Evolutionary conservation across 2,797 vertebrate genomes (phyloP).

Genomic region (Martes flavigula): DNA sequence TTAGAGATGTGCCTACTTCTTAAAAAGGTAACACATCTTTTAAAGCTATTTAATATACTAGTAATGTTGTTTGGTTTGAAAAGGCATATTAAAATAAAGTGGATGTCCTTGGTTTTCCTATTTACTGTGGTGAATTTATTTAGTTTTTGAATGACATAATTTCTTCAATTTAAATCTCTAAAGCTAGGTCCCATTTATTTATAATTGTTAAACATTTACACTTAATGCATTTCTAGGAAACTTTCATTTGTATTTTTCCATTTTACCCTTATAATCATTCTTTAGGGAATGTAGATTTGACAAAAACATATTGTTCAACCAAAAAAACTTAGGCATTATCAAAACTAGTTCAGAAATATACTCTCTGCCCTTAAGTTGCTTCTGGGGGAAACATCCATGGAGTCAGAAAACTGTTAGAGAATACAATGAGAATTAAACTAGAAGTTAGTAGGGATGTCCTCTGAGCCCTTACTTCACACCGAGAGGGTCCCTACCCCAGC

Average conservation of each 20-base stretch:
- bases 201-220: slow-evolving; percentile 48
- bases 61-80: slow-evolving; percentile 41
- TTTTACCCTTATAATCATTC: neutral
- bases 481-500: neutral
- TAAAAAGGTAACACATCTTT: slow-evolving; percentile 7
- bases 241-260: slow-evolving; percentile 16
- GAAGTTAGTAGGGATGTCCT: neutral
- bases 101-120: slow-evolving; percentile 56
- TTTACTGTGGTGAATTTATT: slow-evolving; percentile 51
- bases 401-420: neutral
- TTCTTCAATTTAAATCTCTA: slow-evolving; percentile 34
- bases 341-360: slow-evolving; percentile 32
- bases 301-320: slow-evolving; percentile 9
- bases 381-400: neutral
- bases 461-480: neutral
- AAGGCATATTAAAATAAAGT: slow-evolving; percentile 69
- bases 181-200: slow-evolving; percentile 45
- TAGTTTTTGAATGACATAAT: slow-evolving; percentile 59
- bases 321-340: neutral
- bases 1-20: slow-evolving; percentile 26
- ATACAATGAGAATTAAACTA: slow-evolving; percentile 48
- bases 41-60: slow-evolving; percentile 33
- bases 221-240: slow-evolving; percentile 25
- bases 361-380: neutral
- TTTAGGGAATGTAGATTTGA: slow-evolving; percentile 10